A percentile compares a stretch with the other conserved stretches of the same genome.
Evolutionary conservation across 2,797 vertebrate species (phyloP).

Genomic region (Percopsis omiscomaycus): DNA sequence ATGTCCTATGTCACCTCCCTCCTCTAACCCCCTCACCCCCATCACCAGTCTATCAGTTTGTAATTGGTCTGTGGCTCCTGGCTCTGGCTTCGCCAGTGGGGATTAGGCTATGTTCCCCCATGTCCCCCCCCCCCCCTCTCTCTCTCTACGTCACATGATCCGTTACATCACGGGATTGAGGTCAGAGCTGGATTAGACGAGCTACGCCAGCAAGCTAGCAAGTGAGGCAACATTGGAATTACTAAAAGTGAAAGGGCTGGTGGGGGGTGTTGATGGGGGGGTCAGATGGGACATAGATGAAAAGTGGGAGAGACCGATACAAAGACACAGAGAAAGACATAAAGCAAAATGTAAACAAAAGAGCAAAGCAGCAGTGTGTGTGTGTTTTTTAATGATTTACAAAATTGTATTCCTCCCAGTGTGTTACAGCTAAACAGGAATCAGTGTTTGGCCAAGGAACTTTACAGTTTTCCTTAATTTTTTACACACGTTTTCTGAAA

Average conservation of each 20-base stretch:
- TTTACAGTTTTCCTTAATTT: too few species aligned
- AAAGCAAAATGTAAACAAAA: slow-evolving; percentile 8
- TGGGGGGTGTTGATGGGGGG: slow-evolving; percentile 1
- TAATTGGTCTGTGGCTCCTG: slow-evolving; percentile 63
- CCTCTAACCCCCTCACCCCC: background rate
- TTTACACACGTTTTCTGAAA: too few species aligned
- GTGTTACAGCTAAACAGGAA: too few species aligned
- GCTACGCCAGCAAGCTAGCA: slow-evolving; percentile 38
- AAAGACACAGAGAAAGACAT: slow-evolving; percentile 23
- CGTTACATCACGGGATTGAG: slow-evolving; percentile 85
- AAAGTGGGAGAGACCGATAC: slow-evolving; percentile 27
- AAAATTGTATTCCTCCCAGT: too few species aligned
- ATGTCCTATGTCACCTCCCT: background rate
- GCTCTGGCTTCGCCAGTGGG: slow-evolving; percentile 36
- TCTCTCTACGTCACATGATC: slow-evolving; percentile 74
- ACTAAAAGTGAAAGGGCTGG: slow-evolving; percentile 55
- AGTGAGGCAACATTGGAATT: slow-evolving; percentile 61
- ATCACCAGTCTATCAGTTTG: slow-evolving; percentile 33
- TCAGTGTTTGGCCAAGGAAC: too few species aligned
- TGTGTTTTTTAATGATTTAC: too few species aligned
- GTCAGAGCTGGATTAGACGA: slow-evolving; percentile 80
- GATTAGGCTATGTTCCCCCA: slow-evolving; percentile 75
- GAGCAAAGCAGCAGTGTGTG: background rate
- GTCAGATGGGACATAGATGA: slow-evolving; percentile 31
- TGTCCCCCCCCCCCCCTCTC: slow-evolving; percentile 37